Base-by-base conservation (phyloP, 2,888 invertebrate genomes). In the Acheta domesticus region DNA sequence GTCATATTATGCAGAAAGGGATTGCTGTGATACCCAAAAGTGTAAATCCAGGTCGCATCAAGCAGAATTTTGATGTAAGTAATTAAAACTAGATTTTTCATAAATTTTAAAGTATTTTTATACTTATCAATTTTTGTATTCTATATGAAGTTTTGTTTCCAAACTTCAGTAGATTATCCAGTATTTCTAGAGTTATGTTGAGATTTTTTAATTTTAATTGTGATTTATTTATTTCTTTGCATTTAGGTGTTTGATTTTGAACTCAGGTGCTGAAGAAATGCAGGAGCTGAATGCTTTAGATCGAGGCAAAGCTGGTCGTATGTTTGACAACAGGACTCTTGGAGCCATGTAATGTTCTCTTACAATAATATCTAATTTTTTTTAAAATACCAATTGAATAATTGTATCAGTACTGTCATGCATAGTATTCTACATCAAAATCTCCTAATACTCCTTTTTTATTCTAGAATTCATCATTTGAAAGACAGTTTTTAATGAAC, bases 11-110 rank as follows among this genome's bases (percentile, higher is more conserved):
- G 14, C 94, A 96, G 86, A 90, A 90, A 76, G 93, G 92, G 14
- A 86, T 96, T 49, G 90, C 90, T 12, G 92, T 92, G 73, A 95
- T 97, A 84, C 96, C 96, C 4, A 97, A 96, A 86, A 96, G 96
- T 85, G 93, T 92, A 4, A 93, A 93, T 86, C 87, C 92, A 0
- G 85, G 87, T 11, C 90, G 96, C 82, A 91, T 97, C 48, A 89
- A 89, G 84, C 91, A 94, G 87, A 97, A 97, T 85, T 89, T 95
- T 76, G 87, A 92, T 79, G 86, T 96, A 78, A 82, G 83, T 62
- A 5, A 19, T 19, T n/a, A 1, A 19, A 19, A 62, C 8, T 62
- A 62, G 8, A 19, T 62, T 62, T 62, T 49, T 75, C 20, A 79
- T 76, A 21, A 75, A 49, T 75, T 75, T 23, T 21, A 48, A 75